Evolutionary conservation across 1,140 invertebrate species (phyloP), one percentile per base, ranked within the genome.

Genomic region (Watersipora subatra): DNA sequence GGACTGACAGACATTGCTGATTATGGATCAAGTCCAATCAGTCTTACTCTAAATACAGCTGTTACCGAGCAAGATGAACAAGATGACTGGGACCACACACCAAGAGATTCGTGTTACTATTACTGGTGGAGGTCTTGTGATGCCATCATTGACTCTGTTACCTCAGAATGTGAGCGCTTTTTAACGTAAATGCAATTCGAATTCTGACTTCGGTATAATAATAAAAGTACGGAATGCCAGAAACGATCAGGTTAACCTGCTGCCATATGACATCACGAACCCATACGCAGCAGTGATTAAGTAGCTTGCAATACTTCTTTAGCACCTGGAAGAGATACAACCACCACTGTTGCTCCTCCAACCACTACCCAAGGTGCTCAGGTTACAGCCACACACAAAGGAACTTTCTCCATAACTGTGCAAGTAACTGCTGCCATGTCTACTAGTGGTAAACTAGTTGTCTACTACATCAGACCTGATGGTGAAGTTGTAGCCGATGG

Each of bases 401-500:
- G 67, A 3, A 65, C 34, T n/a, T 58, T 75, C 20, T 67, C 65
- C n/a, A 28, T 77, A 0, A 46, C 27, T n/a, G 66, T 78, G 24
- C 68, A 68, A 1, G 61, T 78, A 1, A 68, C 66, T 15, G 58
- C 75, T 1, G 67, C 59, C 0, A 72, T 77, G 71, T 67, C 73
- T 25, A 73, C 75, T 2, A 59, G 69, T 3, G 69, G 73, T 26
- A 68, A 69, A 20, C 15, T 91, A 0, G 76, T 90, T 1, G 84
- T 90, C 1, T 90, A 89, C 72, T 89, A 90, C 77, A 85, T 90
- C 15, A 85, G 87, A 3, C 80, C 84, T 15, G 85, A 87, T 34
- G 86, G 86, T 0, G 89, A 91, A 73, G 85, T 86, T 0, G 86
- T 91, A 0, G 81, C 84, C 1, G 78, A 84, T 28, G 80, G 81